Conservation (phyloP, 2,113 vertebrate genomes). For the Thryonomys swinderianus region DNA sequence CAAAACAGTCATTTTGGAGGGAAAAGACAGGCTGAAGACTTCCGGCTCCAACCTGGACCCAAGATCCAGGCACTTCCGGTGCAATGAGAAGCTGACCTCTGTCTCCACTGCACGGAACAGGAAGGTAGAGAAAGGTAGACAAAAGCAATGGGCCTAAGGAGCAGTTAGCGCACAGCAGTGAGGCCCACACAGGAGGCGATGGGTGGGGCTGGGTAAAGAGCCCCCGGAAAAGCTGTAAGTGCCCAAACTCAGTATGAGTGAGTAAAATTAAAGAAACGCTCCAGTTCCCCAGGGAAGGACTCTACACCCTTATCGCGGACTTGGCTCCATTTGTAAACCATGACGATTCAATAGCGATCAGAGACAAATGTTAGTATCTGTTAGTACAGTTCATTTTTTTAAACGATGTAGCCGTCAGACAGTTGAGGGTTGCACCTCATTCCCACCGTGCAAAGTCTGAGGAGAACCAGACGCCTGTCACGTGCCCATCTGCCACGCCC, state of each 20-base stretch:
- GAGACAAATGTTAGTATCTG: neutral
- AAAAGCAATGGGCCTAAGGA: neutral
- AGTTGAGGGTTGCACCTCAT: neutral
- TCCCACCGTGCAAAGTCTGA: no score
- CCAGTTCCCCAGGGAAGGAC: neutral
- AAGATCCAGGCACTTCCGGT: neutral
- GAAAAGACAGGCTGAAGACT: neutral
- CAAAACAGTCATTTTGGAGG: slow-evolving; percentile 6
- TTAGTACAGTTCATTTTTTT: no score
- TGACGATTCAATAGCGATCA: neutral
- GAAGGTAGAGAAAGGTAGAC: slow-evolving; percentile 1
- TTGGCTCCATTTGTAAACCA: slow-evolving; percentile 11
- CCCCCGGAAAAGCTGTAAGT: neutral
- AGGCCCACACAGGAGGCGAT: neutral
- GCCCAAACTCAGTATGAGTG: neutral
- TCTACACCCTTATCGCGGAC: neutral
- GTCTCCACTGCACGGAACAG: neutral
- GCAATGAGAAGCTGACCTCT: neutral
- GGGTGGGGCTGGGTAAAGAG: neutral
- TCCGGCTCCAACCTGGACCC: neutral
- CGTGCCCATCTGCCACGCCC: rapidly evolving
- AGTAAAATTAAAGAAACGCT: neutral
- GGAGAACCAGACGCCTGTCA: neutral
- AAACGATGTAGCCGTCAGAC: neutral
- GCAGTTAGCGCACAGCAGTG: neutral